Percentiles rank a stretch among this genome's conserved stretches.
Evolutionary conservation across 2,888 invertebrate species (phyloP).

Genomic region (Caenorhabditis drosophilae): DNA sequence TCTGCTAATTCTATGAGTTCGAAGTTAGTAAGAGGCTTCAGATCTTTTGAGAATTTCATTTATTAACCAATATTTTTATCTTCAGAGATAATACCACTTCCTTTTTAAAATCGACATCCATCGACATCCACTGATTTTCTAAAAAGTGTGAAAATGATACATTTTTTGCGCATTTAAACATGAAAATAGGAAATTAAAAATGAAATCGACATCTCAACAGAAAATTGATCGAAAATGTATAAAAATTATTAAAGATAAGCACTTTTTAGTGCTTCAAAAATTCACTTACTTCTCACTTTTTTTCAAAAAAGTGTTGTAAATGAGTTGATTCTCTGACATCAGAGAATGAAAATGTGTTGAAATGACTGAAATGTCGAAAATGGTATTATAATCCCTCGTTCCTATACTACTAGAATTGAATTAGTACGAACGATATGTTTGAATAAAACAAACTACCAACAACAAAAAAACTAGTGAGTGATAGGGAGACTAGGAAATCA

Average conservation of each 20-base stretch:
- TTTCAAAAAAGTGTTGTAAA: conserved; percentile 22
- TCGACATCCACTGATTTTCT: conserved; percentile 22
- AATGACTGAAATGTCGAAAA: conserved; percentile 24
- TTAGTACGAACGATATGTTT: no score
- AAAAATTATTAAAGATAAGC: conserved; percentile 15
- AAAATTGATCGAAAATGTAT: conserved; percentile 27
- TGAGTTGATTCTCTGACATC: conserved; percentile 21
- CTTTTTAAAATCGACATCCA: conserved; percentile 18
- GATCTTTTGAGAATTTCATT: conserved; percentile 16
- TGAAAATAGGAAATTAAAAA: conserved; percentile 24
- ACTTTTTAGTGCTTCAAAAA: conserved; percentile 27
- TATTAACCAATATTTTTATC: conserved; percentile 20
- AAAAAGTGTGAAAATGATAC: conserved; percentile 20
- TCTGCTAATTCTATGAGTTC: conserved; percentile 13
- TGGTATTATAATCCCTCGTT: conserved; percentile 28
- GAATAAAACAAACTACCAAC: no score
- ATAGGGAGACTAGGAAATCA: no score
- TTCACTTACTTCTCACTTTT: conserved; percentile 11
- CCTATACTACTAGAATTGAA: conserved; percentile 29
- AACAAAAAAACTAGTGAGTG: no score
- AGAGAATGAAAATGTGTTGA: conserved; percentile 28
- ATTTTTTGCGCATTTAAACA: conserved; percentile 23
- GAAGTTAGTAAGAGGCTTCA: conserved; percentile 19
- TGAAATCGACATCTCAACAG: conserved; percentile 23
- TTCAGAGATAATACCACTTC: conserved; percentile 9